phyloP scores from a whole-genome alignment of 2,797 vertebrate species.

The Martes flavigula region DNA sequence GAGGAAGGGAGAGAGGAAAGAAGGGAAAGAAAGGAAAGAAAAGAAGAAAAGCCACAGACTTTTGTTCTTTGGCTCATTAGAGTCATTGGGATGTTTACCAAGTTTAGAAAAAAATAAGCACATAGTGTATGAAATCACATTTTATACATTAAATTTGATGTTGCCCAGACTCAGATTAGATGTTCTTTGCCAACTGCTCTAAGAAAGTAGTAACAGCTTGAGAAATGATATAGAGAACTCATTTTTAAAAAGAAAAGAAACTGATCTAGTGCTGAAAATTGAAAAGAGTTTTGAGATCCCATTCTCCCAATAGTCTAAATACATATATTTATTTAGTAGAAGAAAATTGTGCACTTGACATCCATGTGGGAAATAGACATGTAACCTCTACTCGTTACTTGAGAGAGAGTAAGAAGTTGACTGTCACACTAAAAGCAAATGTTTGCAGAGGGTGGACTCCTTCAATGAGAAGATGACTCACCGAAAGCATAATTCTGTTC shows the following conservation, averaged over 20 bases:
- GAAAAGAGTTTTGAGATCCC: neutral
- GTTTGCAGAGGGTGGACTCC: rapidly evolving
- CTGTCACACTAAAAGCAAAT: slow-evolving; percentile 41
- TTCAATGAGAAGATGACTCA: neutral
- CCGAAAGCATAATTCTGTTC: neutral
- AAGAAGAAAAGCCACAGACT: neutral
- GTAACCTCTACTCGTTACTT: slow-evolving; percentile 23
- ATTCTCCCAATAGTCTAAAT: slow-evolving; percentile 51
- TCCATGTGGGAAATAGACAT: neutral
- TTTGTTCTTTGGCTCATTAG: neutral
- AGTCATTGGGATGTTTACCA: neutral
- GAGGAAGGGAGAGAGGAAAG: no score
- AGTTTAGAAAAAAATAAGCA: neutral
- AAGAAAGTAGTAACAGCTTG: neutral
- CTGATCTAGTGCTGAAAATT: neutral
- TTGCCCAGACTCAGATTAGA: neutral
- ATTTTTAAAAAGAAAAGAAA: slow-evolving; percentile 26
- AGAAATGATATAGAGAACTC: neutral
- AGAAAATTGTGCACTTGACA: slow-evolving; percentile 52
- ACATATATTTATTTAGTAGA: slow-evolving; percentile 62
- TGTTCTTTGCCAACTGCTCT: neutral
- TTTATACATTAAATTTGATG: neutral
- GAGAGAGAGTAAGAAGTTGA: slow-evolving; percentile 42
- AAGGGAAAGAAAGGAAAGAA: no score
- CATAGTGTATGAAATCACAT: neutral